Evolutionary conservation across 1,140 invertebrate genomes (phyloP).

Genomic region (Lycorma delicatula): DNA sequence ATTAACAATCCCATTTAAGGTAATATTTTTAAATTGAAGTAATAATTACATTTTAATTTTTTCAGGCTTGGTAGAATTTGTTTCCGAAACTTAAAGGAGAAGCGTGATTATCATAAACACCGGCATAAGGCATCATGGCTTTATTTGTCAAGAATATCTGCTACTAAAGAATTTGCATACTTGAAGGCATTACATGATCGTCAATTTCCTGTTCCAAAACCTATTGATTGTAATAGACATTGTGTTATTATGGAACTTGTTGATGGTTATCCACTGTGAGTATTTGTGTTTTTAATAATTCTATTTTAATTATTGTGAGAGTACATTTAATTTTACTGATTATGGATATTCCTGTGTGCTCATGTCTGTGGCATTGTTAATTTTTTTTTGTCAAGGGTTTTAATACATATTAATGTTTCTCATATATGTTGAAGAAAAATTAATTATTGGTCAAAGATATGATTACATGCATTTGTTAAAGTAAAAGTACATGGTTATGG

Average conservation of each 20-base stretch:
- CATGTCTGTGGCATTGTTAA: no score
- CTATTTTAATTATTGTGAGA: background rate
- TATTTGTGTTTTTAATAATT: conserved; percentile 21
- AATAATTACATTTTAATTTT: conserved; percentile 23
- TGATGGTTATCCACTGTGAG: conserved; percentile 62
- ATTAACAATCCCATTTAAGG: no score
- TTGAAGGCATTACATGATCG: conserved; percentile 89
- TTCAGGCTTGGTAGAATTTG: conserved; percentile 83
- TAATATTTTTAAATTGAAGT: no score
- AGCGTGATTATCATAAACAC: conserved; percentile 93
- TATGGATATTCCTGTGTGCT: no score
- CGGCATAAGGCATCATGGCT: conserved; percentile 88
- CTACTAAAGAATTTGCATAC: conserved; percentile 96
- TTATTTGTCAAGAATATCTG: conserved; percentile 93
- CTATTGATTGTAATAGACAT: conserved; percentile 92
- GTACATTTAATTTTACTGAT: background rate
- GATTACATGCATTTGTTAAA: no score
- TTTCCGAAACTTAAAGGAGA: conserved; percentile 93
- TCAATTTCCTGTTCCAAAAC: conserved; percentile 90
- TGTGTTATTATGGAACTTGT: conserved; percentile 95
- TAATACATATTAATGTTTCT: no score
- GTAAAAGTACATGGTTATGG: no score
- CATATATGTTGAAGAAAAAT: no score
- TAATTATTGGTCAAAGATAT: no score
- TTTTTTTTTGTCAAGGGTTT: no score